Evolutionary conservation across 2,888 invertebrate genomes (phyloP).

Genomic region (Rhodophaea formosa): DNA sequence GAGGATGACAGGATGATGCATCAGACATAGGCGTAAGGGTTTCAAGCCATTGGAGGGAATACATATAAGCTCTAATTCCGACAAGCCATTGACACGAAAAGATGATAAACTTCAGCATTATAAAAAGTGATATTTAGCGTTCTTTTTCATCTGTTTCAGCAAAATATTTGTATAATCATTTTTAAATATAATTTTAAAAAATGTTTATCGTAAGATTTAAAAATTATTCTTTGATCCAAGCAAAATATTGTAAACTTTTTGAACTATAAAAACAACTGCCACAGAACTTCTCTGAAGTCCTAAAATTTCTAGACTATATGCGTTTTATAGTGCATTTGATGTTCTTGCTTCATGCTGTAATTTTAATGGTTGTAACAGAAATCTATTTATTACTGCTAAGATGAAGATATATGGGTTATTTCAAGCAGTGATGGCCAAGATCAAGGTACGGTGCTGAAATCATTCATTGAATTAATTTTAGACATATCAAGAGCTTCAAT

Average conservation of each 20-base stretch:
- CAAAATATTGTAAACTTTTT: not conserved
- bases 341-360: not conserved
- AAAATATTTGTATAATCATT: too few relatives aligned
- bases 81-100: too few relatives aligned
- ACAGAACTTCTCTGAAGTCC: not conserved
- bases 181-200: too few relatives aligned
- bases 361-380: not conserved
- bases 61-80: too few relatives aligned
- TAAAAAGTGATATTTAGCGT: too few relatives aligned
- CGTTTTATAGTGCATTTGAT: not conserved
- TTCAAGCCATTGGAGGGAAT: too few relatives aligned
- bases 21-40: too few relatives aligned
- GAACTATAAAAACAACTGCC: not conserved
- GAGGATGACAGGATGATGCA: too few relatives aligned
- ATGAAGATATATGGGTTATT: not conserved
- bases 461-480: not conserved
- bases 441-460: not conserved
- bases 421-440: not conserved
- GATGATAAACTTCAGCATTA: too few relatives aligned
- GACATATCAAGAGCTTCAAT: not conserved
- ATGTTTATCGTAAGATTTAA: too few relatives aligned
- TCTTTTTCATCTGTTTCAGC: too few relatives aligned
- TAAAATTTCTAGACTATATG: not conserved
- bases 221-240: not conserved
- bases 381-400: not conserved